Percentiles rank a stretch among this genome's conserved stretches.
phyloP scores from a whole-genome alignment of 2,888 invertebrate species.

The Priocnemis perturbator region DNA sequence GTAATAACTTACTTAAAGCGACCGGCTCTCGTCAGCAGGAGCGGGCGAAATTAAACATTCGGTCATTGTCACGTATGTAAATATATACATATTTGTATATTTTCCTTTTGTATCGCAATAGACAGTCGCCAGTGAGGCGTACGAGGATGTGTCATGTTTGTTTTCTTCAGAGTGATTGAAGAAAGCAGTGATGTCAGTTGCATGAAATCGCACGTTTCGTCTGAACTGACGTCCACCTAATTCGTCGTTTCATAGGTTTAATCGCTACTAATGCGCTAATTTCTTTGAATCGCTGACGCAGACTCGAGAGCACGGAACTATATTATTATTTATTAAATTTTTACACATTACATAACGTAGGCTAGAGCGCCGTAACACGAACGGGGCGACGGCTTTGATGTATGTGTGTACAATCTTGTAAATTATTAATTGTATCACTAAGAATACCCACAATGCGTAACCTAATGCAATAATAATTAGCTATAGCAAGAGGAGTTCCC shows the following conservation, averaged over 20 bases:
- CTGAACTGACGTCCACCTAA: not conserved
- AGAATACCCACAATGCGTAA: constrained; percentile 41
- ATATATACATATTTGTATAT: constrained; percentile 33
- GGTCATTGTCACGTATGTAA: constrained; percentile 25
- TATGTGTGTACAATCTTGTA: constrained; percentile 71
- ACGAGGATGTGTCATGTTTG: too few species aligned
- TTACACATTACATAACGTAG: constrained; percentile 49
- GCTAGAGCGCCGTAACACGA: constrained; percentile 50
- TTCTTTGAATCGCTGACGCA: constrained; percentile 16
- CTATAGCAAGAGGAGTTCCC: constrained; percentile 43
- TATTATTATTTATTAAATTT: constrained; percentile 64
- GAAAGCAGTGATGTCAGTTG: not conserved
- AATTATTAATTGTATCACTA: constrained; percentile 65
- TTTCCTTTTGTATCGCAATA: not conserved
- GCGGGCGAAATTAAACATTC: constrained; percentile 24
- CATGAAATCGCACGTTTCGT: not conserved
- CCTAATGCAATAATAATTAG: constrained; percentile 55
- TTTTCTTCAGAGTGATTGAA: too few species aligned
- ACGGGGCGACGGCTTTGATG: constrained; percentile 30
- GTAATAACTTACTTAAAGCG: constrained; percentile 48
- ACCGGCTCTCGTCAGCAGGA: constrained; percentile 27
- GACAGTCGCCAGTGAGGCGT: too few species aligned
- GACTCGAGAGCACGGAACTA: constrained; percentile 27
- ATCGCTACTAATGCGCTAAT: constrained; percentile 14
- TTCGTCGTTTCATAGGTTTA: constrained; percentile 26